These are phyloP conservation scores for Hystrix brachyura DNA, from an alignment of 2,113 vertebrate genomes.

Conservation along the genomic window DNA sequence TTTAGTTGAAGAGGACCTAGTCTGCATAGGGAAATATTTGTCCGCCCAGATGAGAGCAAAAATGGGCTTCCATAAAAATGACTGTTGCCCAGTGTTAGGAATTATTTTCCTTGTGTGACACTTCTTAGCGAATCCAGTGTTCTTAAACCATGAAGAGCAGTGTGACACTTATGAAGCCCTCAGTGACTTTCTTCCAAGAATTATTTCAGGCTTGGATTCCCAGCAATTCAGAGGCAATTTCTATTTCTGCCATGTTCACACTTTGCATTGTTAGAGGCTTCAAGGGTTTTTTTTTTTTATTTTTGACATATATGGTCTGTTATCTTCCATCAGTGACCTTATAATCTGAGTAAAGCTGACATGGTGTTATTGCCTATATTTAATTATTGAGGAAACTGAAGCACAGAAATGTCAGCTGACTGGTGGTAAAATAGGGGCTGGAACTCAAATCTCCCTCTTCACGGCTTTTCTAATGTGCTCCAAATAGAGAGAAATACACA, in stretches of 20 bases:
- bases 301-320: not conserved
- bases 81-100: constrained; percentile 29
- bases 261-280: constrained; percentile 62
- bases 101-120: constrained; percentile 63
- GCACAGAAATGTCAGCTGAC: not conserved
- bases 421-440: not conserved
- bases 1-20: constrained; percentile 9
- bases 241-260: constrained; percentile 66
- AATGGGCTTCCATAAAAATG: constrained; percentile 47
- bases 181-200: constrained; percentile 74
- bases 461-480: not conserved
- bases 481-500: not conserved
- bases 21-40: constrained; percentile 34
- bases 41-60: constrained; percentile 47
- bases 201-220: constrained; percentile 78
- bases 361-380: not conserved
- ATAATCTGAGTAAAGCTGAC: not conserved
- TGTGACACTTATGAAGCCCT: constrained; percentile 67
- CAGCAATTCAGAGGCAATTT: constrained; percentile 72
- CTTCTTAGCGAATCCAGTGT: constrained; percentile 48
- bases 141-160: constrained; percentile 74
- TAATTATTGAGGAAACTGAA: not conserved
- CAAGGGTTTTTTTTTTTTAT: not conserved
- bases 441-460: not conserved
- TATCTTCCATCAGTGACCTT: constrained; percentile 18